Evolutionary conservation across 2,888 invertebrate genomes (phyloP), one percentile per base, ranked within the genome.

Genomic region (Liopterus haemorrhoidalis): DNA sequence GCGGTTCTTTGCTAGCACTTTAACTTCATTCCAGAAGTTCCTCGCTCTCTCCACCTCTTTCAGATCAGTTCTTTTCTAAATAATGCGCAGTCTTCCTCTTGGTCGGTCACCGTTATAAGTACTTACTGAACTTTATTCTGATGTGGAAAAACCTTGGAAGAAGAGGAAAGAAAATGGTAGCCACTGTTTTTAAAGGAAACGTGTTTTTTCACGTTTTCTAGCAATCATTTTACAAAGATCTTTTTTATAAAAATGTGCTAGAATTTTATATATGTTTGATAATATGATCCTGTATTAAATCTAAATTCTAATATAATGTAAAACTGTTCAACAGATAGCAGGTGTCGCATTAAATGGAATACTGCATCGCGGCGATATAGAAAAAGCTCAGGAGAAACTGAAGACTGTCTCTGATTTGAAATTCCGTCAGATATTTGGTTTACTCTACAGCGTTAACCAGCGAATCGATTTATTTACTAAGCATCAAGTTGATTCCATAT

Each of bases 271-370:
- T 11, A 11, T 25, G 12, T 25, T n/a, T 2, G n/a, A 11, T 25
- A 25, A 25, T 25, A 25, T 4, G 4, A 4, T 27, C 12, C 15
- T 28, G 12, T 15, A 2, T 14, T n/a, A 9, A 18, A 11, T 36
- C 28, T n/a, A 31, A 20, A 37, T 43, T 6, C 14, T 16, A 4
- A 8, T 43, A 41, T 55, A 54, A 57, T 49, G 52, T 49, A 48
- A 45, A 12, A 39, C 41, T 50, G 55, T 55, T 63, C 67, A 73
- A 36, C 69, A 87, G 85, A 81, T 89, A 51, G 77, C 82, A 19
- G 89, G 86, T 24, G 84, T 87, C 21, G 79, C 82, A 6, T 65
- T 89, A 38, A 88, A 88, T 58, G 88, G 88, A n/a, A 73, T 85
- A 33, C 72, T 82, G 59, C 75, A 75, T 63, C 78, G 75, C 55